A percentile compares a stretch with the other conserved stretches of the same genome.
These are phyloP conservation scores for Tipula lateralis DNA, from an alignment of 2,888 invertebrate species.

Conservation along the genomic window DNA sequence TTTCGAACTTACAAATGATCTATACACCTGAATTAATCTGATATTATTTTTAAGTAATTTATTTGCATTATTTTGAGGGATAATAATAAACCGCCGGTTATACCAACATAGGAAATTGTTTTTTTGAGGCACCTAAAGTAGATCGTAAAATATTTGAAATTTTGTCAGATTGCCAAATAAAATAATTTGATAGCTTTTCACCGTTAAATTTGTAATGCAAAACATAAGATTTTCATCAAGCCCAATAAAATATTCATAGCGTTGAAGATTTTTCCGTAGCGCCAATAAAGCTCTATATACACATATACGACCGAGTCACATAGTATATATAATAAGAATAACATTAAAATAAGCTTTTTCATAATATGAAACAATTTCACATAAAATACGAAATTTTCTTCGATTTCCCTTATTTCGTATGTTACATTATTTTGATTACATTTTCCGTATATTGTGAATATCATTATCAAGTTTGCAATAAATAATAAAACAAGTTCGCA, in stretches of 20 bases:
- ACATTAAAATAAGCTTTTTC: not conserved
- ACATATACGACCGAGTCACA: not conserved
- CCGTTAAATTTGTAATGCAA: not conserved
- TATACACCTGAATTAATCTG: too few species aligned
- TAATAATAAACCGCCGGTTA: too few species aligned
- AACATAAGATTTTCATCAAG: not conserved
- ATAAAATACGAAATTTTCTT: not conserved
- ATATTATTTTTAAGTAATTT: too few species aligned
- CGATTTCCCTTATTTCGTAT: not conserved
- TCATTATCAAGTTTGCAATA: slow-evolving; percentile 19
- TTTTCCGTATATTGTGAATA: not conserved
- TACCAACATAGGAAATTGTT: too few species aligned
- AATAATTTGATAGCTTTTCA: not conserved
- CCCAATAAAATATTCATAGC: not conserved
- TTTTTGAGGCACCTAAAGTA: too few species aligned
- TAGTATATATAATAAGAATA: not conserved
- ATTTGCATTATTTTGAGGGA: too few species aligned
- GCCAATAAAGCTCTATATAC: not conserved
- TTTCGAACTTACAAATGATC: too few species aligned
- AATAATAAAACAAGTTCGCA: not conserved
- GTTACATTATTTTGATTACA: not conserved
- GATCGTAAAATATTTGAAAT: not conserved
- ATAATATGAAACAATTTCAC: not conserved
- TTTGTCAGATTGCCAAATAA: not conserved
- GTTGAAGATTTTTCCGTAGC: not conserved